These are phyloP conservation scores for Cinclus mexicanus DNA, from an alignment of 2,113 vertebrate species.

Conservation along the genomic window DNA sequence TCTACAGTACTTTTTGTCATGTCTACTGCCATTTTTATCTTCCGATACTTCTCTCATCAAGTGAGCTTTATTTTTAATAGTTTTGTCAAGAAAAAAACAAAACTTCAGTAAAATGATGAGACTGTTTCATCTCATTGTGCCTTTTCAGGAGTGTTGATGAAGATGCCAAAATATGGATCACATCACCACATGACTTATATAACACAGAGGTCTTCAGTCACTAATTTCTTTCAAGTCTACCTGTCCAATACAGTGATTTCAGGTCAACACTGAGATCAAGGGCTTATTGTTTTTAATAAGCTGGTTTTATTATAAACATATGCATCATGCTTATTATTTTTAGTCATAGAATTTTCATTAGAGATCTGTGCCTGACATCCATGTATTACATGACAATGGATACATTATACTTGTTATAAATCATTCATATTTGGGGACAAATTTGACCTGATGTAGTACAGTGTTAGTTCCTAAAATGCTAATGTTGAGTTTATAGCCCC, in stretches of 20 bases:
- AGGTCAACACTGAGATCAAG: neutral
- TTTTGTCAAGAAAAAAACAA: neutral
- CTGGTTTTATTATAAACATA: neutral
- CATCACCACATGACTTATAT: rapidly evolving
- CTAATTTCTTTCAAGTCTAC: neutral
- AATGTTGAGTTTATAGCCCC: neutral
- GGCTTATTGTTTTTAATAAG: neutral
- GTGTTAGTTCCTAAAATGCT: neutral
- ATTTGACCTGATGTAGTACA: neutral
- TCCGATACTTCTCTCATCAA: neutral
- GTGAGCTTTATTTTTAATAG: neutral
- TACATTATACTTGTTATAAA: neutral
- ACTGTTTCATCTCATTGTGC: neutral
- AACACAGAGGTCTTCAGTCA: neutral
- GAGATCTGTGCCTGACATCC: neutral
- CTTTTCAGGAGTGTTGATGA: neutral
- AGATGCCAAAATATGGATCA: neutral
- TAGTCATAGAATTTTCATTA: neutral
- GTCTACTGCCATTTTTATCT: neutral
- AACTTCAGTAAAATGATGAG: neutral
- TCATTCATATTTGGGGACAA: neutral
- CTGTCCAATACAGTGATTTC: neutral
- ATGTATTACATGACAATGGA: neutral
- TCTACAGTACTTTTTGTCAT: neutral
- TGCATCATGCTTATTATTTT: neutral